Conservation (phyloP, 2,888 invertebrate species). For the Drosophila percnosoma region DNA sequence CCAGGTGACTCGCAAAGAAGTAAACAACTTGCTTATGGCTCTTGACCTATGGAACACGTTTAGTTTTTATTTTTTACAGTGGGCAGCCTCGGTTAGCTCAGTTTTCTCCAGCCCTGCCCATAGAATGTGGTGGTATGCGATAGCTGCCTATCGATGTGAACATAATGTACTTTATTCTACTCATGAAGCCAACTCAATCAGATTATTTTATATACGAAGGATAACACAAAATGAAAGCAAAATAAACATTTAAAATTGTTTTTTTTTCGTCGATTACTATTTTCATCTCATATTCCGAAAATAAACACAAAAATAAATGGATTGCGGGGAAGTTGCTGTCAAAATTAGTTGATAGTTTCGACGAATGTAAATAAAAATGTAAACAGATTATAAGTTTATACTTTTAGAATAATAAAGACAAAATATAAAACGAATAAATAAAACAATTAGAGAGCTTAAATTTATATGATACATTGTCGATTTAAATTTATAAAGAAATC, state of each 20-base stretch:
- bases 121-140: no score
- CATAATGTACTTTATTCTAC: background rate
- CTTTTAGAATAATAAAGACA: background rate
- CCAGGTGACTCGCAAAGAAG: conserved; percentile 47
- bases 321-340: background rate
- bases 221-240: background rate
- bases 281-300: background rate
- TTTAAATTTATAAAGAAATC: background rate
- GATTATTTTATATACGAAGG: background rate
- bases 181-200: background rate
- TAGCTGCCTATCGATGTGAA: no score
- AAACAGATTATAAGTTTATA: background rate
- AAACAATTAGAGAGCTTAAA: background rate
- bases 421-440: background rate
- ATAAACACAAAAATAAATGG: background rate
- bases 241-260: background rate
- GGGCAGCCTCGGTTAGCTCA: no score
- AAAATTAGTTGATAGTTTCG: background rate
- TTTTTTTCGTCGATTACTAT: background rate
- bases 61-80: no score
- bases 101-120: no score
- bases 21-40: conserved; percentile 22
- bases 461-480: background rate
- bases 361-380: background rate
- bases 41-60: conserved; percentile 52